These are phyloP conservation scores for Cyclophora albipunctata DNA, from an alignment of 2,888 invertebrate species.

Conservation along the genomic window DNA sequence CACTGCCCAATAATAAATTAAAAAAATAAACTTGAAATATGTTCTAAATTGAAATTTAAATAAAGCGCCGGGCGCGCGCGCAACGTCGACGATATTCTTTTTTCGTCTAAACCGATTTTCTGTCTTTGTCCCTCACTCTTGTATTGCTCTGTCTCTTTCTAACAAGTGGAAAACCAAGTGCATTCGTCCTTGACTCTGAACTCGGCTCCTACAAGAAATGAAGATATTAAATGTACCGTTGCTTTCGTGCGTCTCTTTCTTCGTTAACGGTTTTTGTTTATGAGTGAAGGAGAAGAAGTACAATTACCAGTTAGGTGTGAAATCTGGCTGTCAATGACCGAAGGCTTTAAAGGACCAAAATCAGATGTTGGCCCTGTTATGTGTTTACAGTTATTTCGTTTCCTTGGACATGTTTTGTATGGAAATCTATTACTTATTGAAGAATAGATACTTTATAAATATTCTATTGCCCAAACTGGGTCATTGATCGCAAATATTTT, in stretches of 20 bases:
- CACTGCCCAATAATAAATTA: slow-evolving; percentile 15
- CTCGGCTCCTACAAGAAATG: slow-evolving; percentile 40
- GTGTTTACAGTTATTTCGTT: slow-evolving; percentile 20
- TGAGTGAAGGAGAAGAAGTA: slow-evolving; percentile 38
- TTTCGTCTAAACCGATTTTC: slow-evolving; percentile 38
- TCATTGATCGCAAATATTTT: too few relatives aligned
- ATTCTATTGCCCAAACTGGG: too few relatives aligned
- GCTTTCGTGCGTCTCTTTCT: slow-evolving; percentile 36
- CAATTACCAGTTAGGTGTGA: slow-evolving; percentile 49
- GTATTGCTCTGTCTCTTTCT: slow-evolving; percentile 32
- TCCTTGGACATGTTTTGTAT: slow-evolving; percentile 7
- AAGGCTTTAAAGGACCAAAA: slow-evolving; percentile 53
- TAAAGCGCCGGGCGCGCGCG: slow-evolving; percentile 36
- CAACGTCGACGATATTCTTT: slow-evolving; percentile 44
- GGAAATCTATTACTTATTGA: not conserved
- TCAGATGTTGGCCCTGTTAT: slow-evolving; percentile 31
- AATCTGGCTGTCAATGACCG: slow-evolving; percentile 67
- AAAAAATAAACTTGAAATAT: slow-evolving; percentile 12
- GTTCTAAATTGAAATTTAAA: slow-evolving; percentile 34
- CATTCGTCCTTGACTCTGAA: slow-evolving; percentile 66
- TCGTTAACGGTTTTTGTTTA: slow-evolving; percentile 4
- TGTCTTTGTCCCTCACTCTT: slow-evolving; percentile 31
- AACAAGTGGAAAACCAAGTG: slow-evolving; percentile 38
- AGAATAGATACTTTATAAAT: too few relatives aligned
- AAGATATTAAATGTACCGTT: slow-evolving; percentile 55